Conservation (phyloP, 2,888 invertebrate species). For the Watsonalla binaria region DNA sequence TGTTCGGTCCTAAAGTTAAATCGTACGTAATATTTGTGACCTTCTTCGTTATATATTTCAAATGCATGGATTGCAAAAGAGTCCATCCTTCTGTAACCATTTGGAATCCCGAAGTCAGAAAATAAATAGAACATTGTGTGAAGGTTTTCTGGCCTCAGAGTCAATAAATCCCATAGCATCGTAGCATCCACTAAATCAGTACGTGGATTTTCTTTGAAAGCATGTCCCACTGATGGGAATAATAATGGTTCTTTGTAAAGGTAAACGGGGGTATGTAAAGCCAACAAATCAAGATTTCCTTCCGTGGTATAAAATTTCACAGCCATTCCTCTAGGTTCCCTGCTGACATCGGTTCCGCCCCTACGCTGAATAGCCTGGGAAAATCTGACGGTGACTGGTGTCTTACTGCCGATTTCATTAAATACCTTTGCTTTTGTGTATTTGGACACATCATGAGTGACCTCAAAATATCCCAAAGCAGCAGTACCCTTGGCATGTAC, state of each 20-base stretch:
- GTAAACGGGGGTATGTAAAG: conserved; percentile 78
- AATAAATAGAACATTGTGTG: conserved; percentile 87
- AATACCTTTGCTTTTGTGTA: conserved; percentile 80
- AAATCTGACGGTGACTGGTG: conserved; percentile 76
- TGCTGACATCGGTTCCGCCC: conserved; percentile 78
- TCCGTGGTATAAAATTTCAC: conserved; percentile 41
- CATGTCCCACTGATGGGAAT: conserved; percentile 74
- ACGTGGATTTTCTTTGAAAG: conserved; percentile 76
- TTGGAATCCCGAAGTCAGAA: conserved; percentile 91
- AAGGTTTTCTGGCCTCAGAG: conserved; percentile 79
- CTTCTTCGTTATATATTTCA: conserved; percentile 86
- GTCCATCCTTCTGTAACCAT: conserved; percentile 92
- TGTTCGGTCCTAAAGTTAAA: conserved; percentile 94
- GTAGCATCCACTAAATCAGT: conserved; percentile 53
- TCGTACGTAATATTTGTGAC: conserved; percentile 86
- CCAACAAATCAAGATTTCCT: conserved; percentile 41
- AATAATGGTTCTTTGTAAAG: conserved; percentile 73
- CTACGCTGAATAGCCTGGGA: conserved; percentile 80
- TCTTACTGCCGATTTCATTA: conserved; percentile 77
- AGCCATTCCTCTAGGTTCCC: conserved; percentile 62
- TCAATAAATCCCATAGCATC: conserved; percentile 73
- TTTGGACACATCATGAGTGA: conserved; percentile 86
- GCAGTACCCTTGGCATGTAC: conserved; percentile 95
- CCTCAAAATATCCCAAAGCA: conserved; percentile 88
- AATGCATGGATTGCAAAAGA: conserved; percentile 94